phyloP scores from a whole-genome alignment of 2,113 vertebrate genomes.

The Apteryx owenii region DNA sequence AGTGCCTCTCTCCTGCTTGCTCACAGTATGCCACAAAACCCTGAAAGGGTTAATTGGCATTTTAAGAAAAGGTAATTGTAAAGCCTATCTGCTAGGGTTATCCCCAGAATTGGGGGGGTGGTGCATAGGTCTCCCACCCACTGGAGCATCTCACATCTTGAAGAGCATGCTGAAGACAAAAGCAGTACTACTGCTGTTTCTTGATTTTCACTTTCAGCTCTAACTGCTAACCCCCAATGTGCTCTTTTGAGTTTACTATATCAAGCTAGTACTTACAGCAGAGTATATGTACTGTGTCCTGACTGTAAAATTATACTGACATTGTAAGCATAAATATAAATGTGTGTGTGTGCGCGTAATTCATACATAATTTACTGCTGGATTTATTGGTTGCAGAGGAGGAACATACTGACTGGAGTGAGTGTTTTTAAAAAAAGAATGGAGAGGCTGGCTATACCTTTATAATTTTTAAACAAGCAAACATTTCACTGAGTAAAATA shows the following conservation, averaged over 20 bases:
- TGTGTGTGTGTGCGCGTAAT: slow-evolving; percentile 30
- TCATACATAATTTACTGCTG: slow-evolving; percentile 54
- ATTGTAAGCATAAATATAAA: slow-evolving; percentile 67
- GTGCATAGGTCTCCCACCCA: slow-evolving; percentile 79
- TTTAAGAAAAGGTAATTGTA: slow-evolving; percentile 79
- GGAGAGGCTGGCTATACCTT: neutral
- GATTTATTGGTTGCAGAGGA: slow-evolving; percentile 50
- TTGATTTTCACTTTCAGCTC: slow-evolving; percentile 78
- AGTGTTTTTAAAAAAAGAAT: neutral
- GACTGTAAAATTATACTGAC: slow-evolving; percentile 74
- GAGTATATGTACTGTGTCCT: slow-evolving; percentile 47
- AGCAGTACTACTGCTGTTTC: slow-evolving; percentile 73
- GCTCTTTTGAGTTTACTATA: slow-evolving; percentile 73
- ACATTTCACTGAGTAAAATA: slow-evolving; percentile 10
- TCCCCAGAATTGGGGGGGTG: slow-evolving; percentile 74
- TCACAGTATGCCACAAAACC: slow-evolving; percentile 72
- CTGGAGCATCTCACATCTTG: slow-evolving; percentile 77
- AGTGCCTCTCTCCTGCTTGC: slow-evolving; percentile 64
- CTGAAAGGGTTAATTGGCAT: slow-evolving; percentile 82
- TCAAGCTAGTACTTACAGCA: slow-evolving; percentile 69
- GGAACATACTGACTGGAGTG: neutral
- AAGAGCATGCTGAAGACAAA: slow-evolving; percentile 79
- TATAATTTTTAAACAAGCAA: slow-evolving; percentile 25
- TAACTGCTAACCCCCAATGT: slow-evolving; percentile 67
- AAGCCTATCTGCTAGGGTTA: slow-evolving; percentile 74